A percentile compares a stretch with the other conserved stretches of the same genome.
Evolutionary conservation across 2,113 vertebrate species (phyloP).

Genomic region (Tringa solitaria): DNA sequence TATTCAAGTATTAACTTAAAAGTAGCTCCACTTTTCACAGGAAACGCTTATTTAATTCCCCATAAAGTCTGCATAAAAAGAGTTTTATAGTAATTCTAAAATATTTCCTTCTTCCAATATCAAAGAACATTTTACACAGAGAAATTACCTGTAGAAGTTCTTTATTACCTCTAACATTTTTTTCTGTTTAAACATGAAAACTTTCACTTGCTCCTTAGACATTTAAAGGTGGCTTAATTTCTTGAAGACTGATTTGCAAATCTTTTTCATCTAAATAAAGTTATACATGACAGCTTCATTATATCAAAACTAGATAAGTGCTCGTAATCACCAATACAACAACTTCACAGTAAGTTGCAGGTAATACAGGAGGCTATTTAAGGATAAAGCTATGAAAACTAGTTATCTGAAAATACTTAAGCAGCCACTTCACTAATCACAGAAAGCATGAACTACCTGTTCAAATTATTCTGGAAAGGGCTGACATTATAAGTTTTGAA

Average conservation of each 20-base stretch:
- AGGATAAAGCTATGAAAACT: neutral
- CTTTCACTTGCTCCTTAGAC: neutral
- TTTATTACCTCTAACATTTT: neutral
- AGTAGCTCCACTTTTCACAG: neutral
- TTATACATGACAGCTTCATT: neutral
- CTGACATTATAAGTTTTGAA: neutral
- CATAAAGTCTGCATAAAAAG: neutral
- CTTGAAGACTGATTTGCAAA: neutral
- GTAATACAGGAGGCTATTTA: neutral
- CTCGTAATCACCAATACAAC: neutral
- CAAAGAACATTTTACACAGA: neutral
- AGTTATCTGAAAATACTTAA: neutral
- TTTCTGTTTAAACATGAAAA: neutral
- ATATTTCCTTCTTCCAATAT: neutral
- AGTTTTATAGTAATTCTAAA: neutral
- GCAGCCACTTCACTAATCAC: neutral
- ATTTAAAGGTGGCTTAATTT: neutral
- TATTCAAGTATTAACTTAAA: neutral
- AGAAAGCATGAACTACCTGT: neutral
- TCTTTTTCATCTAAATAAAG: neutral
- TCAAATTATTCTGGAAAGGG: neutral
- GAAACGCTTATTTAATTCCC: neutral
- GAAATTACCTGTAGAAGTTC: neutral
- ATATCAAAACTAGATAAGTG: neutral
- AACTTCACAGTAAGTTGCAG: neutral